Evolutionary conservation across 2,797 vertebrate genomes (phyloP).

Genomic region (Thripadectes ignobilis): DNA sequence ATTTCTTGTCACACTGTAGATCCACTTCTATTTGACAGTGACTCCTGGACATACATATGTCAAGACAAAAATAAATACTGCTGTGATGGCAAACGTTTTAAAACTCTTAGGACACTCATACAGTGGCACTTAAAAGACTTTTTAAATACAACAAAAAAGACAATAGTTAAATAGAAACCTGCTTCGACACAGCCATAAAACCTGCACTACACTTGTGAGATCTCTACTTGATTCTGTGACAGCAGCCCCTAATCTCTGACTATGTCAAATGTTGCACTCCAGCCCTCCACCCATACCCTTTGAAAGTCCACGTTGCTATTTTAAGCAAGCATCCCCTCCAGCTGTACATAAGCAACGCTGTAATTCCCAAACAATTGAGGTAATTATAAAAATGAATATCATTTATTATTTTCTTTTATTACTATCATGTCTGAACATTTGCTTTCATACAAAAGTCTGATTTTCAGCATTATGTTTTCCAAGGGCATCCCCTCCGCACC

Average conservation of each 20-base stretch:
- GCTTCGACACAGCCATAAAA: conserved; percentile 5
- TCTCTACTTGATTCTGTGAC: not conserved
- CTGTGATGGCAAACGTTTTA: conserved; percentile 19
- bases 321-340: conserved; percentile 7
- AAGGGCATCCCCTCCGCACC: conserved; percentile 9
- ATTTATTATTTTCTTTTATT: conserved; percentile 78
- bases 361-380: conserved; percentile 72
- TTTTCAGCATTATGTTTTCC: conserved; percentile 54
- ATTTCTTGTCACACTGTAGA: not conserved
- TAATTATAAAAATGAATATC: conserved; percentile 77
- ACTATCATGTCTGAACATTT: conserved; percentile 65
- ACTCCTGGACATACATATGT: conserved; percentile 8
- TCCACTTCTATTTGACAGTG: conserved; percentile 31
- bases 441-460: conserved; percentile 72
- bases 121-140: conserved; percentile 46
- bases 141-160: conserved; percentile 41
- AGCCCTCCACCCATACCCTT: not conserved
- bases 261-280: not conserved
- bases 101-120: conserved; percentile 20
- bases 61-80: conserved; percentile 64
- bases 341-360: conserved; percentile 7
- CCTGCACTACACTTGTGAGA: not conserved
- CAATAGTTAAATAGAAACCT: conserved; percentile 38
- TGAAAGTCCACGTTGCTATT: not conserved
- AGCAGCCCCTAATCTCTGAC: not conserved